Base-by-base conservation (phyloP, 37 sponge, comb jelly and placozoan genomes). In the Halisarca cf. caerulea region DNA sequence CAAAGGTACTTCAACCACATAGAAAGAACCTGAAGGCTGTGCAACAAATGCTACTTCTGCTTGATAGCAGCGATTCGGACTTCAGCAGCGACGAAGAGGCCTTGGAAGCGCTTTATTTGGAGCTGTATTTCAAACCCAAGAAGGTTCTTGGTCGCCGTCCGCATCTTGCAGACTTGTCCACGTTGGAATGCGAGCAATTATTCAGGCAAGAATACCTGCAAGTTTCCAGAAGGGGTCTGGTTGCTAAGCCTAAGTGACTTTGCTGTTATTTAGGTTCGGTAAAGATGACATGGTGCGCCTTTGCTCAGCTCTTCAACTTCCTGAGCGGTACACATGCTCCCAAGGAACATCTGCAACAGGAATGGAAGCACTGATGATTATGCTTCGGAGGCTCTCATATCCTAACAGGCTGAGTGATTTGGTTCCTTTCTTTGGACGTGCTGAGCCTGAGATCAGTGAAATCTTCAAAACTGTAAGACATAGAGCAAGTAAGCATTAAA, bases 41-140 rank as follows among this genome's bases (percentile, higher is more conserved):
- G 23, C 51, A 61, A 61, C 28, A 61, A 61, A 61, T 61, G 64
- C 64, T 61, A 61, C 64, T 61, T 61, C 64, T 61, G 64, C 64
- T 61, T 61, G 64, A 61, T 61, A 61, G 64, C 64, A 61, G 64
- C 15, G 64, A 61, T 27, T 61, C 23, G 24, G 64, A 61, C 64
- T 61, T 61, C 64, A 61, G 64, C 64, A 61, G 64, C 30, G 64
- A 27, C 30, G 64, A 61, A 27, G 64, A 61, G 5, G 15, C 64
- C 30, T 27, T 61, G 64, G 64, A 61, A 61, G 15, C 28, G 20
- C 64, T 61, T 61, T 61, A 61, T 61, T 61, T 61, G 64, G 64
- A 61, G 64, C 64, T 61, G 30, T 61, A 9, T 27, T 61, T 61
- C 64, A 61, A 61, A 61, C 64, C 64, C 30, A 61, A 61, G 64